These are phyloP conservation scores for Parasteatoda lunata DNA, from an alignment of 2,888 invertebrate genomes.

Conservation along the genomic window DNA sequence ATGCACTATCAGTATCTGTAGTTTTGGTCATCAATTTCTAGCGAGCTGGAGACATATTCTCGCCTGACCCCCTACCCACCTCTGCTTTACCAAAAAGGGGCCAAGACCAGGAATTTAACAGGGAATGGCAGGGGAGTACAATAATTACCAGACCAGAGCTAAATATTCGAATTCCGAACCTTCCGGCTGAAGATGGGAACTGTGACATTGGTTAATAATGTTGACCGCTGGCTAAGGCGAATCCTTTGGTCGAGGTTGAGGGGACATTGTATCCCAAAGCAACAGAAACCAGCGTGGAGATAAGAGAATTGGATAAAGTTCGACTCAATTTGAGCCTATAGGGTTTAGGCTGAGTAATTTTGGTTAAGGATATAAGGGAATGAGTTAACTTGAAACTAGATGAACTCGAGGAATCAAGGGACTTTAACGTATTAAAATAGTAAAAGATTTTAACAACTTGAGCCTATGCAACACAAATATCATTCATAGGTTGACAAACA, in stretches of 20 bases:
- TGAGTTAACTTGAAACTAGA: too few species aligned
- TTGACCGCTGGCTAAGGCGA: background rate
- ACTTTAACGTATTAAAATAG: too few species aligned
- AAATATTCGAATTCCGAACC: conserved; percentile 55
- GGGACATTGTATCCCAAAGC: background rate
- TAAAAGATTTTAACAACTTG: too few species aligned
- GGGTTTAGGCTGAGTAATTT: too few species aligned
- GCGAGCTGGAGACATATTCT: conserved; percentile 26
- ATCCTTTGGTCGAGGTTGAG: background rate
- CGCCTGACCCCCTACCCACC: conserved; percentile 15
- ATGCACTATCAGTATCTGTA: conserved; percentile 56
- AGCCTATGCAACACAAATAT: too few species aligned
- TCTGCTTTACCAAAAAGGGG: conserved; percentile 8
- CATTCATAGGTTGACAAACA: too few species aligned
- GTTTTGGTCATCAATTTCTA: conserved; percentile 50
- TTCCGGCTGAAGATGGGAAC: background rate
- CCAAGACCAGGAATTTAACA: conserved; percentile 15
- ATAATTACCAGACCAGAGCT: conserved; percentile 45
- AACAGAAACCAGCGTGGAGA: background rate
- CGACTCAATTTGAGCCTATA: background rate
- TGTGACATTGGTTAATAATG: conserved; percentile 32
- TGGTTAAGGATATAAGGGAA: too few species aligned
- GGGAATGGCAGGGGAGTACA: background rate
- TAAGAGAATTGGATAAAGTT: background rate
- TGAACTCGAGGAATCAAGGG: too few species aligned